phyloP scores from a whole-genome alignment of 2,797 vertebrate genomes.

The Morus bassanus region DNA sequence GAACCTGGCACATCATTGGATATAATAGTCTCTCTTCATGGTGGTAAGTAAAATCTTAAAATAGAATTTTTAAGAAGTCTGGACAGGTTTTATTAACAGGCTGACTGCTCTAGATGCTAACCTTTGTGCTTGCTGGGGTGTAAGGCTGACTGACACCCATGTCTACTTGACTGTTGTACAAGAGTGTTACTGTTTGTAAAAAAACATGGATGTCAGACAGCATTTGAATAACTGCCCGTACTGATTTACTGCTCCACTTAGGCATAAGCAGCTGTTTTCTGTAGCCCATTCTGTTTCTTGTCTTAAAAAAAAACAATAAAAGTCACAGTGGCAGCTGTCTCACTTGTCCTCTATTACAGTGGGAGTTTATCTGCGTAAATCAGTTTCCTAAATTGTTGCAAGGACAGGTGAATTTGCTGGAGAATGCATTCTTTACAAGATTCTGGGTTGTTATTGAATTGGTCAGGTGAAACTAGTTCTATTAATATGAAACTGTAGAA shows the following conservation, averaged over 20 bases:
- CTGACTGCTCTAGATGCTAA: background rate
- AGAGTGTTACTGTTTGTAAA: background rate
- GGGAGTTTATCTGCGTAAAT: background rate
- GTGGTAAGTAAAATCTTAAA: slow-evolving; percentile 77
- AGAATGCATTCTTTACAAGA: background rate
- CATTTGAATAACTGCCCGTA: background rate
- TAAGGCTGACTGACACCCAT: background rate
- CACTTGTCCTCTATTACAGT: background rate
- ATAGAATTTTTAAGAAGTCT: background rate
- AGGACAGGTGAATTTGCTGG: background rate
- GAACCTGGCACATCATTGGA: slow-evolving; percentile 89
- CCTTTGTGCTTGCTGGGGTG: background rate
- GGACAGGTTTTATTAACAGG: background rate
- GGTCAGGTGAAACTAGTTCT: background rate
- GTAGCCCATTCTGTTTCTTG: background rate
- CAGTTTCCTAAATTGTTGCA: background rate
- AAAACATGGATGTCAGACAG: background rate
- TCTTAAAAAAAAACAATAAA: background rate
- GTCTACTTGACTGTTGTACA: background rate
- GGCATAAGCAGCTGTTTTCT: background rate
- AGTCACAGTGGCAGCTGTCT: background rate
- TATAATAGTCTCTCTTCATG: slow-evolving; percentile 91
- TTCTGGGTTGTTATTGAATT: background rate
- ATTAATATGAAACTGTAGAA: background rate
- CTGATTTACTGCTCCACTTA: background rate